Evolutionary conservation across 1,140 invertebrate genomes (phyloP).

Genomic region (Mya arenaria): DNA sequence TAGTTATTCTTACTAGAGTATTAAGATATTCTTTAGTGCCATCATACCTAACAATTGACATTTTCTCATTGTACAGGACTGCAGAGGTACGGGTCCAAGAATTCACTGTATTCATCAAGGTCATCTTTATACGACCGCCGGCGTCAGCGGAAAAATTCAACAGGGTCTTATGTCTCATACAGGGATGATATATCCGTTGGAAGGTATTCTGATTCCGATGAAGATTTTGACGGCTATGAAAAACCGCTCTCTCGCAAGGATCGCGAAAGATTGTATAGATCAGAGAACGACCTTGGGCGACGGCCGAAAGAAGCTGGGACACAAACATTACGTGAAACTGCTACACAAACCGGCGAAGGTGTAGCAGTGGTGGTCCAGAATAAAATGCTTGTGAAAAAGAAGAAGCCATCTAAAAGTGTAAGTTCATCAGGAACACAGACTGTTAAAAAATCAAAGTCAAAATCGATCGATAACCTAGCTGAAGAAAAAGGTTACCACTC

Average conservation of each 20-base stretch:
- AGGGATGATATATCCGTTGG: slow-evolving; percentile 71
- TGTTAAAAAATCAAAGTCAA: slow-evolving; percentile 53
- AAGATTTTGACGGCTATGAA: slow-evolving; percentile 63
- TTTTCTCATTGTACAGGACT: slow-evolving; percentile 70
- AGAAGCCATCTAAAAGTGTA: slow-evolving; percentile 60
- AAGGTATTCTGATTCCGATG: slow-evolving; percentile 52
- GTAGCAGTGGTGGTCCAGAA: slow-evolving; percentile 55
- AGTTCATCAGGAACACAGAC: slow-evolving; percentile 68
- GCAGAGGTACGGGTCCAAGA: slow-evolving; percentile 67
- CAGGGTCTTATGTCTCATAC: slow-evolving; percentile 64
- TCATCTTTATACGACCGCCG: slow-evolving; percentile 74
- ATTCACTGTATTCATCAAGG: slow-evolving; percentile 75
- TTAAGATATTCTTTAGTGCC: too few relatives aligned
- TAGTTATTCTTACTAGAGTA: too few relatives aligned
- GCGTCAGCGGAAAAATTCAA: slow-evolving; percentile 55
- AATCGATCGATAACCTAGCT: slow-evolving; percentile 39
- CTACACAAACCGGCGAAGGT: slow-evolving; percentile 69
- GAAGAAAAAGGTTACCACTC: slow-evolving; percentile 13
- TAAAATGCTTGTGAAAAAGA: slow-evolving; percentile 63
- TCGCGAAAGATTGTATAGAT: slow-evolving; percentile 64
- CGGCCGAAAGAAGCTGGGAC: slow-evolving; percentile 62
- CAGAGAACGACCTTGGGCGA: slow-evolving; percentile 68
- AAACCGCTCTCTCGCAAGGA: slow-evolving; percentile 60
- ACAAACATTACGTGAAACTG: slow-evolving; percentile 71
- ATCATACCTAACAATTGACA: too few relatives aligned